Percentiles rank a stretch among this genome's conserved stretches.
Evolutionary conservation across 1,140 invertebrate species (phyloP).

Genomic region (Lasioglossum baleicum): DNA sequence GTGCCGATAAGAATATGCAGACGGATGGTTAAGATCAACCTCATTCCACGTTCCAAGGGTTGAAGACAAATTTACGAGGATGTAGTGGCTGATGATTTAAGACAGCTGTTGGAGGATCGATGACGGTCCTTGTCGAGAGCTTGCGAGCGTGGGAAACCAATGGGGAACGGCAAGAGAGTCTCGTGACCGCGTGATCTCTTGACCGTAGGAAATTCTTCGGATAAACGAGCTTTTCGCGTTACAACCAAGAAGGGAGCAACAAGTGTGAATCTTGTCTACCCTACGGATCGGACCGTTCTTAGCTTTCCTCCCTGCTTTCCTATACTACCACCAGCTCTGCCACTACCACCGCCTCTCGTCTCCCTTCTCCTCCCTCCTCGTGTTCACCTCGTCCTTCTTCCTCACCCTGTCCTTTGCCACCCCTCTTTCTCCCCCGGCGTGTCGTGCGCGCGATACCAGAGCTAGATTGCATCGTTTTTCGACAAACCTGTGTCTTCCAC

Average conservation of each 20-base stretch:
- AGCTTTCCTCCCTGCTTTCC: constrained; percentile 32
- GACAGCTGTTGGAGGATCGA: too few species aligned
- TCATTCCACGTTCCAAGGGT: too few species aligned
- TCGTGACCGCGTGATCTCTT: constrained; percentile 30
- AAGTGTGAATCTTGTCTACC: constrained; percentile 63
- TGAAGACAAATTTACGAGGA: too few species aligned
- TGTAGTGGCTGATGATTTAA: too few species aligned
- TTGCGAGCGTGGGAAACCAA: too few species aligned
- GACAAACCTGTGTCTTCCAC: neutral
- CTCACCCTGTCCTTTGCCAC: neutral
- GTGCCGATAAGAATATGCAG: too few species aligned
- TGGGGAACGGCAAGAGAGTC: too few species aligned
- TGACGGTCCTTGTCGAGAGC: too few species aligned
- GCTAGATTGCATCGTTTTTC: neutral
- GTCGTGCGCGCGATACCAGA: neutral
- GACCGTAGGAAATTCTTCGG: constrained; percentile 48
- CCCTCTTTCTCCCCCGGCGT: neutral
- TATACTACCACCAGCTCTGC: neutral
- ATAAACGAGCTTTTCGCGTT: constrained; percentile 53
- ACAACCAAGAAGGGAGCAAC: constrained; percentile 63
- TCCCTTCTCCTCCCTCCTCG: neutral
- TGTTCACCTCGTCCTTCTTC: neutral
- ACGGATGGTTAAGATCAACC: too few species aligned
- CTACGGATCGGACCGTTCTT: constrained; percentile 40
- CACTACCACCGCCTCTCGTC: neutral